phyloP scores from a whole-genome alignment of 2,888 invertebrate genomes.

The Atrina japonica region DNA sequence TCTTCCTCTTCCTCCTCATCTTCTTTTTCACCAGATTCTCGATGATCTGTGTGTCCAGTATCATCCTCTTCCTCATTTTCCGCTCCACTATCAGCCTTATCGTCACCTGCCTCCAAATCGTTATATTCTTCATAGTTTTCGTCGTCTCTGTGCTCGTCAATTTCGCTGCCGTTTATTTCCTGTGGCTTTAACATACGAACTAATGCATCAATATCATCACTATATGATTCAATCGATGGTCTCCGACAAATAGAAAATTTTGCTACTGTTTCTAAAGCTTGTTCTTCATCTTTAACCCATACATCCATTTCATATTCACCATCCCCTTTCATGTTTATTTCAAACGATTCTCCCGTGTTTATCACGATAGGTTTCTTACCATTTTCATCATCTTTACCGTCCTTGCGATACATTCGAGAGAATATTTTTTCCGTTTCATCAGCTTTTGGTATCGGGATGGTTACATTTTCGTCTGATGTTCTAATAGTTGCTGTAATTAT shows the following conservation, averaged over 20 bases:
- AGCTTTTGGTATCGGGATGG: slow-evolving; percentile 68
- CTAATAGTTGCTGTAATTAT: slow-evolving; percentile 69
- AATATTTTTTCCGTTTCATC: slow-evolving; percentile 50
- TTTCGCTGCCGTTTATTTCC: slow-evolving; percentile 52
- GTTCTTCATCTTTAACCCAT: slow-evolving; percentile 60
- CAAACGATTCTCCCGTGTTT: slow-evolving; percentile 63
- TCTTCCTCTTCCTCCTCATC: neutral
- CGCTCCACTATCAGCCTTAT: neutral
- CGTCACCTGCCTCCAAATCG: slow-evolving; percentile 3
- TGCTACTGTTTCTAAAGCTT: slow-evolving; percentile 64
- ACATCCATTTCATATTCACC: slow-evolving; percentile 75
- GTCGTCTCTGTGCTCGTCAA: slow-evolving; percentile 20
- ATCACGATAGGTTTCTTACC: slow-evolving; percentile 23
- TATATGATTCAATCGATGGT: slow-evolving; percentile 62
- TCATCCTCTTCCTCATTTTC: slow-evolving; percentile 5
- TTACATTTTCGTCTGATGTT: slow-evolving; percentile 68
- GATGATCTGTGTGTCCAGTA: neutral
- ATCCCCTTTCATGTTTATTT: slow-evolving; percentile 68
- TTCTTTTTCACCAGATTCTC: neutral
- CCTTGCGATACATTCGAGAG: slow-evolving; percentile 22
- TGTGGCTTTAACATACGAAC: slow-evolving; percentile 33
- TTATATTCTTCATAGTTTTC: neutral
- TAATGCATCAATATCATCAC: slow-evolving; percentile 39
- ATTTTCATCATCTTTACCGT: slow-evolving; percentile 25
- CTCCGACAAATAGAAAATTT: slow-evolving; percentile 67